phyloP scores from a whole-genome alignment of 2,888 invertebrate genomes.

The Nymphalis c-album region DNA sequence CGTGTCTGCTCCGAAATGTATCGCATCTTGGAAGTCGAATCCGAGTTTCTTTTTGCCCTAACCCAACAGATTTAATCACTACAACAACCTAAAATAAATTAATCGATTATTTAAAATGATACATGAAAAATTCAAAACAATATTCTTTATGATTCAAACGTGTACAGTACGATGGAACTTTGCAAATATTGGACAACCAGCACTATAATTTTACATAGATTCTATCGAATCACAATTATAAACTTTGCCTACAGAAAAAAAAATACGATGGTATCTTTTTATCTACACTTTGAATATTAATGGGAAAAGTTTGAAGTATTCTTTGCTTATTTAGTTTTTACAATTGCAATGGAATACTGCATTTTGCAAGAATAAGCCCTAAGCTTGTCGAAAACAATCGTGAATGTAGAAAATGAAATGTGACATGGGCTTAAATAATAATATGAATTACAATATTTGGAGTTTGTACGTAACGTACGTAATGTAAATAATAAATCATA shows the following conservation, averaged over 20 bases:
- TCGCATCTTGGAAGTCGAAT: too few species aligned
- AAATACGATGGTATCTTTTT: slow-evolving; percentile 13
- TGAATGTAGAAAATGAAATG: too few species aligned
- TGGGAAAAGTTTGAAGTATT: background rate
- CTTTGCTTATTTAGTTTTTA: slow-evolving; percentile 7
- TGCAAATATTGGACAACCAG: slow-evolving; percentile 37
- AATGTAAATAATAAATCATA: too few species aligned
- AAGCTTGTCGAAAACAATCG: too few species aligned
- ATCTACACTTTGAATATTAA: background rate
- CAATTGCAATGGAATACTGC: background rate
- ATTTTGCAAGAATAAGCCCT: background rate
- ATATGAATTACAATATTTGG: too few species aligned
- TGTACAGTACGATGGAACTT: slow-evolving; percentile 31
- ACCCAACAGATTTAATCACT: too few species aligned
- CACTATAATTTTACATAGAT: slow-evolving; percentile 24
- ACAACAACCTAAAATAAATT: background rate
- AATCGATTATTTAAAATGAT: background rate
- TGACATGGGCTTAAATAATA: too few species aligned
- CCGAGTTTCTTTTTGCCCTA: too few species aligned
- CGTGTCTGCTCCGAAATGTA: too few species aligned
- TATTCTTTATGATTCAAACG: slow-evolving; percentile 34
- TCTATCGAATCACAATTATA: slow-evolving; percentile 13
- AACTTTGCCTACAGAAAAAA: slow-evolving; percentile 17
- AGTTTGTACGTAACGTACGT: too few species aligned
- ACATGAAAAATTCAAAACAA: slow-evolving; percentile 25